A percentile compares a stretch with the other conserved stretches of the same genome.
Conservation (phyloP, 23 tunicate species). For the Styela clava region DNA sequence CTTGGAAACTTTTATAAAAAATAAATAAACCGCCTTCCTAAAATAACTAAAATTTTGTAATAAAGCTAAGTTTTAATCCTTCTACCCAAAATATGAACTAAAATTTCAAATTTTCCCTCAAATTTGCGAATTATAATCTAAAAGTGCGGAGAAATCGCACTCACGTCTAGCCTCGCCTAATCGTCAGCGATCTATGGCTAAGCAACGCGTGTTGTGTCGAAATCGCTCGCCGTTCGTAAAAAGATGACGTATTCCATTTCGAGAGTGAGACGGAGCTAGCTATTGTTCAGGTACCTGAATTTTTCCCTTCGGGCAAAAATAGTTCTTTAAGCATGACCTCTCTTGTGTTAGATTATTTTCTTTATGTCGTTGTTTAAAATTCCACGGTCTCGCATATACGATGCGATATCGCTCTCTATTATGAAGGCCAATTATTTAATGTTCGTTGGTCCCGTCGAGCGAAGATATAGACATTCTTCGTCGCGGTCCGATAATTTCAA, state of each 20-base stretch:
- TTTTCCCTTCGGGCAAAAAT: neutral
- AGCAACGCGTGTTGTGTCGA: constrained; percentile 22
- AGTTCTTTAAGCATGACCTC: neutral
- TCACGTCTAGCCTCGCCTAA: neutral
- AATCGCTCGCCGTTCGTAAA: constrained; percentile 4
- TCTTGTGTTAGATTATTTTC: neutral
- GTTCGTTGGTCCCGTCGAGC: neutral
- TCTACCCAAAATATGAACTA: too few species aligned
- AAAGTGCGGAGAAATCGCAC: neutral
- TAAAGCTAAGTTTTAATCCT: too few species aligned
- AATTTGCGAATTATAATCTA: too few species aligned
- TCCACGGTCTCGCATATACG: neutral
- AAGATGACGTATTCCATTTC: constrained; percentile 17
- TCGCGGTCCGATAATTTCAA: neutral
- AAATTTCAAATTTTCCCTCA: too few species aligned
- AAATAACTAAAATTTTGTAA: too few species aligned
- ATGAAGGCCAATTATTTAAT: neutral
- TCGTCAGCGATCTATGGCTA: neutral
- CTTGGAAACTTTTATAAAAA: too few species aligned
- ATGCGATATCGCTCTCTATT: neutral
- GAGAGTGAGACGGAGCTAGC: neutral
- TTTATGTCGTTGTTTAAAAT: neutral
- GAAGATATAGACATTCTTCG: neutral
- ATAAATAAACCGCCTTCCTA: too few species aligned
- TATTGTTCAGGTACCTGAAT: neutral